phyloP scores from a whole-genome alignment of 2,113 vertebrate genomes.

The Empidonax traillii region DNA sequence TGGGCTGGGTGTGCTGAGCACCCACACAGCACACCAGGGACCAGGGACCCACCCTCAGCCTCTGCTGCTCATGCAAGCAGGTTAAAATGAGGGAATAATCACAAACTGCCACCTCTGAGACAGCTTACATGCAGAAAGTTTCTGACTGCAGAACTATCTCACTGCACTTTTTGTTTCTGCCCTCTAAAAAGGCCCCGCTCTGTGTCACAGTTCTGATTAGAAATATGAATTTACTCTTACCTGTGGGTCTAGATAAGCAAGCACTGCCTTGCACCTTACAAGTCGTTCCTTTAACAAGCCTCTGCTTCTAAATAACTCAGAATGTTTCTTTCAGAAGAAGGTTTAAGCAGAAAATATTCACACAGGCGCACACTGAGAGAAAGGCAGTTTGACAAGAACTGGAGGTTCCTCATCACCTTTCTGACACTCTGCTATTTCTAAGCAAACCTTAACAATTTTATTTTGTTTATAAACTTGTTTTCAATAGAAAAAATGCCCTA shows the following conservation, averaged over 20 bases:
- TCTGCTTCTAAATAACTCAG: background rate
- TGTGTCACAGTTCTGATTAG: background rate
- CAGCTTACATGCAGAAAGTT: background rate
- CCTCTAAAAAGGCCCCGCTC: background rate
- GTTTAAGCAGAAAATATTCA: background rate
- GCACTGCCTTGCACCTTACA: background rate
- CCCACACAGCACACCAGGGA: background rate
- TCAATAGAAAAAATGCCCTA: background rate
- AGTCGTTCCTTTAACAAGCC: background rate
- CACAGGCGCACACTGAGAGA: background rate
- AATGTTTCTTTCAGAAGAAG: background rate
- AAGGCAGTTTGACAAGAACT: background rate
- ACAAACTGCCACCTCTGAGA: background rate
- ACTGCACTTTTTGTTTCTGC: background rate
- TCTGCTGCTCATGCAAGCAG: background rate
- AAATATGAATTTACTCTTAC: background rate
- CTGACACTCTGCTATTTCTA: background rate
- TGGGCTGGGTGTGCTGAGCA: fast-evolving
- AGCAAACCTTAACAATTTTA: background rate
- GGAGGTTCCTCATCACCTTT: background rate
- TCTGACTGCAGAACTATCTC: background rate
- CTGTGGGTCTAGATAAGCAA: background rate
- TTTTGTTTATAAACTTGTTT: background rate
- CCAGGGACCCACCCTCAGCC: fast-evolving
- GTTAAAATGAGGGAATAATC: background rate